Evolutionary conservation across 2,888 invertebrate genomes (phyloP).

Genomic region (Scelioninae gen. 1): DNA sequence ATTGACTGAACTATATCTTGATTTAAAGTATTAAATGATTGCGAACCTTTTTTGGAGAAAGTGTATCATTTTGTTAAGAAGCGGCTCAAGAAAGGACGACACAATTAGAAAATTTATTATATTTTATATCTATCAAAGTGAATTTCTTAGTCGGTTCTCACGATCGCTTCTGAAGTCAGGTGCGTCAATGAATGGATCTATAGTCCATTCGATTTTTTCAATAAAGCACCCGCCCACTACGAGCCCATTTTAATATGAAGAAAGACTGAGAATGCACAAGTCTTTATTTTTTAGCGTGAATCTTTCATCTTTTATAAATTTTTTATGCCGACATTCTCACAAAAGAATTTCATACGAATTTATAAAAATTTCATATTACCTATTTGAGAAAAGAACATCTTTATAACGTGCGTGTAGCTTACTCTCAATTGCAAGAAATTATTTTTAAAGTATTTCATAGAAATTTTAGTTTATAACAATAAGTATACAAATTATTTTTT

Average conservation of each 20-base stretch:
- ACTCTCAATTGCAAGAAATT: background rate
- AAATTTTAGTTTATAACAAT: too few relatives aligned
- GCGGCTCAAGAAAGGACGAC: conserved; percentile 36
- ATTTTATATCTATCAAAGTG: too few relatives aligned
- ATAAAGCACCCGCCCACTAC: conserved; percentile 76
- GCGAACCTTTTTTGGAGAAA: conserved; percentile 27
- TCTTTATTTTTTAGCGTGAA: conserved; percentile 33
- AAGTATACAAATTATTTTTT: background rate
- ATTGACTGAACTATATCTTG: background rate
- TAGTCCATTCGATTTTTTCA: conserved; percentile 70
- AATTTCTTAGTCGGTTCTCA: conserved; percentile 68
- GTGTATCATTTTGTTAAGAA: too few relatives aligned
- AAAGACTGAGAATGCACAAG: conserved; percentile 62
- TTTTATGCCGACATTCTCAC: conserved; percentile 29
- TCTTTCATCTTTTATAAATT: conserved; percentile 47
- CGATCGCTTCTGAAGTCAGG: conserved; percentile 67
- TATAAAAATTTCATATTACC: background rate
- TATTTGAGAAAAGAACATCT: too few relatives aligned
- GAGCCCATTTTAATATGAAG: conserved; percentile 73
- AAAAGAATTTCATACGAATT: conserved; percentile 8
- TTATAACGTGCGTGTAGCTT: background rate
- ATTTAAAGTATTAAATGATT: conserved; percentile 3
- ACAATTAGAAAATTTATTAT: conserved; percentile 61
- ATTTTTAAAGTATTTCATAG: too few relatives aligned
- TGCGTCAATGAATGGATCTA: conserved; percentile 63